Percentiles rank a stretch among this genome's conserved stretches.
These are phyloP conservation scores for Lysiphlebus fabarum DNA, from an alignment of 1,140 invertebrate genomes.

Conservation along the genomic window DNA sequence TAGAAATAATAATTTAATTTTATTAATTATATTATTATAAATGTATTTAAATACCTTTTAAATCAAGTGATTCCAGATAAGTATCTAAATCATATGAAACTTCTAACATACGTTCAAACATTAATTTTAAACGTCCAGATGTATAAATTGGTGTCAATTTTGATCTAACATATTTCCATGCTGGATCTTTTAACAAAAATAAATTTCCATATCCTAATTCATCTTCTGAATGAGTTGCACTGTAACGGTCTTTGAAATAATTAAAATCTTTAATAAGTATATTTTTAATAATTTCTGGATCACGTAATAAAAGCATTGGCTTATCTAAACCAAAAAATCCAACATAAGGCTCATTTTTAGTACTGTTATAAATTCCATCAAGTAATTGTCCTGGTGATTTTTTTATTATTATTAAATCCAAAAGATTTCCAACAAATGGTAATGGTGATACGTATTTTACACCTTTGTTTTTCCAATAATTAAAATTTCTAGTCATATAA, in stretches of 20 bases:
- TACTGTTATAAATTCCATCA: conserved; percentile 28
- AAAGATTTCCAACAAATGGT: conserved; percentile 43
- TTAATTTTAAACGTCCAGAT: conserved; percentile 47
- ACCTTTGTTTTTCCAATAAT: conserved; percentile 46
- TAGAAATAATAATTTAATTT: neutral
- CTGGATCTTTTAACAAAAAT: conserved; percentile 39
- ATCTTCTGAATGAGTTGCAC: conserved; percentile 29
- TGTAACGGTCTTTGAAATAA: conserved; percentile 42
- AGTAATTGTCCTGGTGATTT: conserved; percentile 23
- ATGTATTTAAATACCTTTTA: conserved; percentile 21
- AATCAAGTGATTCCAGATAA: conserved; percentile 31
- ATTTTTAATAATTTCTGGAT: conserved; percentile 50
- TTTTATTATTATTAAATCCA: conserved; percentile 19
- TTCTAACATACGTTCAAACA: conserved; percentile 47
- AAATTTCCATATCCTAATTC: conserved; percentile 36
- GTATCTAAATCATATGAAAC: conserved; percentile 44
- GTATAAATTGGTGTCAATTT: conserved; percentile 52
- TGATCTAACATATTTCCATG: conserved; percentile 46
- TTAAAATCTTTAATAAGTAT: conserved; percentile 55
- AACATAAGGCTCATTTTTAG: conserved; percentile 29
- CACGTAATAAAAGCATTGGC: conserved; percentile 47
- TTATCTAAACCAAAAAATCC: conserved; percentile 46
- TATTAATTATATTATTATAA: neutral
- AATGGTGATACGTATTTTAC: conserved; percentile 35
- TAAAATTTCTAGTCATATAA: conserved; percentile 43